Evolutionary conservation across 2,888 invertebrate genomes (phyloP), one percentile per base, ranked within the genome.

Genomic region (Tenthredo mesomela): DNA sequence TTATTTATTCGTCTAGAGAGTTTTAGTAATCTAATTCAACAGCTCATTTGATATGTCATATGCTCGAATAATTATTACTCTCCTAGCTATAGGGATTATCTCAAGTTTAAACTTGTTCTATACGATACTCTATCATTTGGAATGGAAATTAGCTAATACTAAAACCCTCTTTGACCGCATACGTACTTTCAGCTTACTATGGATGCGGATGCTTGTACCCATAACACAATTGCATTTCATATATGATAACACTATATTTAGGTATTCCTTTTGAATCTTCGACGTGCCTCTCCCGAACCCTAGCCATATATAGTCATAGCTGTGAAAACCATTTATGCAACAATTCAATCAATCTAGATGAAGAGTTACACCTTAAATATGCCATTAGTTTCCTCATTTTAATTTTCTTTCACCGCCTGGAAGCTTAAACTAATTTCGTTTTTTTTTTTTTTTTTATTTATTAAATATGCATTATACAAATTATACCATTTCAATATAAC

Each of bases 101-200:
- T 70, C 0, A 70, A n/a, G n/a, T 29, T 75, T 70, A n/a, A 40
- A n/a, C 1, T 70, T 33, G n/a, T 54, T 37, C 15, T n/a, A 40
- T 37, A n/a, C 54, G 5, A 54, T 25, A 25, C 10, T 67, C 33
- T 21, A 43, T 25, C 61, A 61, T 25, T 10, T n/a, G 40, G 18
- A 43, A 67, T 67, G 67, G 67, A 21, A 61, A 80, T 80, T 61
- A 21, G 6, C 61, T n/a, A 40, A 40, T 40, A 80, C 67, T 47
- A 33, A 82, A 80, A 33, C 47, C 58, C 80, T 82, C 85, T 86
- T 85, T 71, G 43, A 82, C 61, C 61, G 47, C 50, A 82, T 86
- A 70, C 84, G 84, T 85, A 85, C 85, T 87, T 87, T 71, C 86
- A 86, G 86, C 86, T 86, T 87, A 75, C 82, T 86, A 85, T 78